Evolutionary conservation across 2,113 vertebrate genomes (phyloP), one percentile per base, ranked within the genome.

Genomic region (Fregata magnificens): DNA sequence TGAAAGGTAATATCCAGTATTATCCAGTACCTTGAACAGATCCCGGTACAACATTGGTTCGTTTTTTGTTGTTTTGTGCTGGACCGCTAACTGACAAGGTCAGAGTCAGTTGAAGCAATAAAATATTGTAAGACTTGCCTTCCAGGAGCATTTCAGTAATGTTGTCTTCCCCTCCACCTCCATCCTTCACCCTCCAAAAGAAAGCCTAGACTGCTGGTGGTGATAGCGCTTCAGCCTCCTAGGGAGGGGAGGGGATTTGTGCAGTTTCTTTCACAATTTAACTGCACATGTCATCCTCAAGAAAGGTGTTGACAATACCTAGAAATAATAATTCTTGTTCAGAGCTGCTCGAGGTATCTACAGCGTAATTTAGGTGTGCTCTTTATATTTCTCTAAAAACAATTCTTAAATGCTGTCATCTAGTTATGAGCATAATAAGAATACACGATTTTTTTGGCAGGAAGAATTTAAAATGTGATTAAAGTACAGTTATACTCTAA

Each of bases 381-480:
- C 24, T 55, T 31, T 69, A 12, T 94, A 82, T 84, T 83, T 89
- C 44, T 82, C 66, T 82, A 63, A 69, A 84, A 94, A 73, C 45
- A 95, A 32, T 83, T 87, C 49, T 85, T 90, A 91, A 89, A 61
- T 82, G 66, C 84, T 94, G 93, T 90, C 74, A 90, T 70, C 61
- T 65, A 58, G 31, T 87, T 59, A 36, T 77, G 49, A 83, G 49
- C 42, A 47, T 90, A 88, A 71, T 82, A 81, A 80, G 85, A 92
- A 81, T 32, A 76, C 38, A 73, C 45, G 32, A 6, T 28, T 66
- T 7, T 44, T 69, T 81, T 74, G 44, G 49, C 42, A 93, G 79
- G 47, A 94, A 63, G 63, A 90, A 92, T 96, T 94, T 95, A 70
- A 94, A 86, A 88, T 88, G 42, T 73, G 80, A 86, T 90, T 91